A percentile compares a stretch with the other conserved stretches of the same genome.
phyloP scores from a whole-genome alignment of 2,113 vertebrate species.

The Vombatus ursinus region DNA sequence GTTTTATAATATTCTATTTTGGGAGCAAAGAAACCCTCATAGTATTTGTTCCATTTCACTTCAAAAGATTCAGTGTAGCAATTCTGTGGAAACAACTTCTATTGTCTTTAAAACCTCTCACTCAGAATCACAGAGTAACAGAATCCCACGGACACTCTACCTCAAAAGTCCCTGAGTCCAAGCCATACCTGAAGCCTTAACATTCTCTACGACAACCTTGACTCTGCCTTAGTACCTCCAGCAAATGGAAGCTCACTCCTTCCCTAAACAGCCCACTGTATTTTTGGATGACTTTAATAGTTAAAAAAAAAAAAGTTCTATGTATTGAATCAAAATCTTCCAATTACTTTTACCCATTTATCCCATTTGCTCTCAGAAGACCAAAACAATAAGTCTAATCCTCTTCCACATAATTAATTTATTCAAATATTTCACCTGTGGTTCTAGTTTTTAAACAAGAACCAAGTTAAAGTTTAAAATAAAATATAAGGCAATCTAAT shows the following conservation, averaged over 20 bases:
- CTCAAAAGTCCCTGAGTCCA: not conserved
- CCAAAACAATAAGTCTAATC: not conserved
- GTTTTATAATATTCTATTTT: constrained; percentile 36
- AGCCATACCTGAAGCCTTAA: not conserved
- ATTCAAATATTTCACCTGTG: not conserved
- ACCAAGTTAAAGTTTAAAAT: not conserved
- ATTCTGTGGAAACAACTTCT: not conserved
- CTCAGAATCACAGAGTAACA: not conserved
- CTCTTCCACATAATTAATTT: not conserved
- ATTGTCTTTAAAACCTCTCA: not conserved
- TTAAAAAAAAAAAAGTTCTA: not conserved
- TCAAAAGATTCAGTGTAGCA: not conserved
- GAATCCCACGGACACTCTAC: not conserved
- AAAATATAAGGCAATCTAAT: not conserved
- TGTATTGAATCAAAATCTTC: not conserved
- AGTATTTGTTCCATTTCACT: not conserved
- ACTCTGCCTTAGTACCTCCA: not conserved
- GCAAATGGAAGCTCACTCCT: not conserved
- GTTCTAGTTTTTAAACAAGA: not conserved
- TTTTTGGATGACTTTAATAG: not conserved
- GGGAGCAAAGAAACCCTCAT: not conserved
- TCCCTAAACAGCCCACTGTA: not conserved
- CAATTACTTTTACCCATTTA: not conserved
- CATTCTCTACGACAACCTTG: not conserved
- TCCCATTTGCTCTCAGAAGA: not conserved